Base-by-base conservation (phyloP, 2,888 invertebrate genomes). In the Platycheirus albimanus region DNA sequence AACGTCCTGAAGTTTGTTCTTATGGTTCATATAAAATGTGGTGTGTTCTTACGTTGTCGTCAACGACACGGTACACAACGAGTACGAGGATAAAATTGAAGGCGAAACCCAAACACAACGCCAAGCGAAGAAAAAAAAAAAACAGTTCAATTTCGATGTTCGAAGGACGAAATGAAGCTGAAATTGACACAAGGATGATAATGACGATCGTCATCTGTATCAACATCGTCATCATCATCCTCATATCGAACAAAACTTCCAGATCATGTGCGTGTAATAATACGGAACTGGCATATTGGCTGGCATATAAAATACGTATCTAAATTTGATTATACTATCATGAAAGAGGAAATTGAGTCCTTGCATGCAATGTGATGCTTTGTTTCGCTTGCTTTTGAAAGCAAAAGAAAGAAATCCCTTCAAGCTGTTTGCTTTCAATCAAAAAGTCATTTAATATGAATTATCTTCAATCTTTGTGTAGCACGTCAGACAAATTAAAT, bases 261-360 rank as follows among this genome's bases (percentile, higher is more conserved):
- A 71, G 67, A 81, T 72, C 66, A 81, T 67, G 71, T 77, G 64
- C 58, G 64, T n/a, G n/a, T 63, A 75, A 76, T 77, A 72, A 77
- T 77, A 71, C 61, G 24, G 54, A 54, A 63, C 41, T 61, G 20
- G 58, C 47, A 70, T 77, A 70, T 70, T 63, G 67, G 30, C 38
- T 63, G 67, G 30, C 38, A 43, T 52, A 81, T 72, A 67, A 81
- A 71, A 76, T 49, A 30, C 45, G 30, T 61, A 76, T 81, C 76
- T 52, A 61, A 49, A 81, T 76, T 33, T 54, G 17, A 61, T 58
- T 67, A 63, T 30, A 28, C 51, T 24, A 41, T 58, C 24, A 41
- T 33, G 3, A 13, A 30, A 24, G 13, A 13, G 10, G 33, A 43
- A 51, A 41, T 41, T 70, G 24, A 71, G 54, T 24, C 33, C 20